A percentile compares a stretch with the other conserved stretches of the same genome.
Evolutionary conservation across 37 sponge, comb jelly and placozoan species (phyloP).

Genomic region (Axinella damicornis): DNA sequence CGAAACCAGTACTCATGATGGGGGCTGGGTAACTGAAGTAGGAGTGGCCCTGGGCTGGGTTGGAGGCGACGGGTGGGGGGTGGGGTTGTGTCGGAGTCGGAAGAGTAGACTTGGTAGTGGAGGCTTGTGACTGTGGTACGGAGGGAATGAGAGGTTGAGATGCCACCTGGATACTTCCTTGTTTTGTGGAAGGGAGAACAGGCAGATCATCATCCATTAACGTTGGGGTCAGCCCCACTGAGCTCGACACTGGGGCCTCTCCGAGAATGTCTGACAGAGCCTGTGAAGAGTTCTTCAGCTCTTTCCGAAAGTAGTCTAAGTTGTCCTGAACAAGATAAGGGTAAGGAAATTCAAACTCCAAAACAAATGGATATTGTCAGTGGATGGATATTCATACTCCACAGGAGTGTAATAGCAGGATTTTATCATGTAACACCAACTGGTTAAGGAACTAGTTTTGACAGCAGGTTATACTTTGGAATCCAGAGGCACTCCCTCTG

Average conservation of each 20-base stretch:
- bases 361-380: too few relatives aligned
- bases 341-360: not conserved
- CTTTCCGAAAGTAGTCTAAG: slow-evolving; percentile 37
- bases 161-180: not conserved
- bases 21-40: too few relatives aligned
- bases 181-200: slow-evolving; percentile 61
- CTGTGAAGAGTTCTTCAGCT: slow-evolving; percentile 42
- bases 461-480: too few relatives aligned
- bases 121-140: not conserved
- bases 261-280: slow-evolving; percentile 60
- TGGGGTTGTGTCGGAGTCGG: slow-evolving; percentile 15
- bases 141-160: not conserved
- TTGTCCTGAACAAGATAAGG: slow-evolving; percentile 39
- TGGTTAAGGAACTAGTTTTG: too few relatives aligned
- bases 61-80: not conserved
- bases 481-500: too few relatives aligned
- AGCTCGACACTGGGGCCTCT: not conserved
- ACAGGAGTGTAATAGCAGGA: too few relatives aligned
- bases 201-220: slow-evolving; percentile 51
- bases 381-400: too few relatives aligned
- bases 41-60: not conserved
- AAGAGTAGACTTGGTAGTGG: not conserved
- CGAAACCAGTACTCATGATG: too few relatives aligned
- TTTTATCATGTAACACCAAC: too few relatives aligned
- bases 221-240: slow-evolving; percentile 45